Percentiles rank a stretch among this genome's conserved stretches.
These are phyloP conservation scores for Oenanthe oenanthe DNA, from an alignment of 2,113 vertebrate genomes.

Conservation along the genomic window DNA sequence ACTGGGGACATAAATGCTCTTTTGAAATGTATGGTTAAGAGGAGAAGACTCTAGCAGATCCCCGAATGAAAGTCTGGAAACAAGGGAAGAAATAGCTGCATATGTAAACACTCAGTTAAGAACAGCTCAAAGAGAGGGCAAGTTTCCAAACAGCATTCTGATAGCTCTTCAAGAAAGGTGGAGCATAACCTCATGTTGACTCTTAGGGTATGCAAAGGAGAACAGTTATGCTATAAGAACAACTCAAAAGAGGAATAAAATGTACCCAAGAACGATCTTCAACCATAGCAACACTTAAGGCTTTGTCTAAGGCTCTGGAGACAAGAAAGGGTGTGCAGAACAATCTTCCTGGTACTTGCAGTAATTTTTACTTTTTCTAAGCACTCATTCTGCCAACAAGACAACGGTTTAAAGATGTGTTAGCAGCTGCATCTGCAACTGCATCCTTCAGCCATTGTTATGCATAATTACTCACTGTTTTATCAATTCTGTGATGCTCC, in stretches of 20 bases:
- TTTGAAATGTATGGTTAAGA: not conserved
- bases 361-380: not conserved
- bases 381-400: not conserved
- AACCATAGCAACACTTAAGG: not conserved
- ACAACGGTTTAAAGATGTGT: not conserved
- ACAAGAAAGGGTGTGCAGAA: not conserved
- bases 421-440: not conserved
- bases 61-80: not conserved
- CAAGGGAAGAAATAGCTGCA: not conserved
- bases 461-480: slow-evolving; percentile 1
- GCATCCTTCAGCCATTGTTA: not conserved
- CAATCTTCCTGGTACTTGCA: not conserved
- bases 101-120: not conserved
- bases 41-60: not conserved
- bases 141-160: not conserved
- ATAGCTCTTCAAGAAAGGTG: not conserved
- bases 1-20: accelerated
- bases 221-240: not conserved
- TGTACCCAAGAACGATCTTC: not conserved
- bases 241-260: not conserved
- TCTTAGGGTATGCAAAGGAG: not conserved
- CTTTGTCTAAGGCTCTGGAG: not conserved
- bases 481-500: not conserved
- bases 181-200: not conserved
- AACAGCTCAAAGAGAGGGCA: not conserved